Conservation (phyloP, 2,888 invertebrate genomes). For the Troilus luridus region DNA sequence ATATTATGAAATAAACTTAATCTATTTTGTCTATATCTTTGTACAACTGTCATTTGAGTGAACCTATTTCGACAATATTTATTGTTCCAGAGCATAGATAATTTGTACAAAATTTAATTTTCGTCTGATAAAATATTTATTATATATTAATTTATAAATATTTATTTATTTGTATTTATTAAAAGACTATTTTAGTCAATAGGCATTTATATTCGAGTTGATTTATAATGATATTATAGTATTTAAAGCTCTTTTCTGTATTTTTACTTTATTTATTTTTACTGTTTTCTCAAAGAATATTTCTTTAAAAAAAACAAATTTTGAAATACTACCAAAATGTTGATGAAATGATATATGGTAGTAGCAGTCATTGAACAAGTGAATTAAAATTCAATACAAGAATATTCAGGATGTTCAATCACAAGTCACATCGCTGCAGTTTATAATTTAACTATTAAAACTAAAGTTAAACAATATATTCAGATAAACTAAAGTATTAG, state of each 20-base stretch:
- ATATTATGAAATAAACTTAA: not conserved
- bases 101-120: not conserved
- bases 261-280: too few species aligned
- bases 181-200: not conserved
- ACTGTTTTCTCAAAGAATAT: too few species aligned
- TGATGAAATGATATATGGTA: too few species aligned
- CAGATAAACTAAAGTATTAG: too few species aligned
- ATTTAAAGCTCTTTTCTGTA: not conserved
- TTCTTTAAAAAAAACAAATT: too few species aligned
- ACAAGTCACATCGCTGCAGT: too few species aligned
- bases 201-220: conserved; percentile 44
- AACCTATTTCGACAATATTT: not conserved
- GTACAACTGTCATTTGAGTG: not conserved
- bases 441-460: too few species aligned
- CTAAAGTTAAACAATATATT: too few species aligned
- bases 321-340: too few species aligned
- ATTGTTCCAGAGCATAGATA: conserved; percentile 2
- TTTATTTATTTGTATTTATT: conserved; percentile 50
- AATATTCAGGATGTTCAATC: too few species aligned
- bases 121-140: conserved; percentile 13
- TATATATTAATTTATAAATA: conserved; percentile 40
- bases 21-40: not conserved
- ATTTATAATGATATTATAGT: conserved; percentile 31
- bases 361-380: too few species aligned
- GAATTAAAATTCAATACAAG: too few species aligned